Base-by-base conservation (phyloP, 1,140 invertebrate species). In the Conus betulinus region DNA sequence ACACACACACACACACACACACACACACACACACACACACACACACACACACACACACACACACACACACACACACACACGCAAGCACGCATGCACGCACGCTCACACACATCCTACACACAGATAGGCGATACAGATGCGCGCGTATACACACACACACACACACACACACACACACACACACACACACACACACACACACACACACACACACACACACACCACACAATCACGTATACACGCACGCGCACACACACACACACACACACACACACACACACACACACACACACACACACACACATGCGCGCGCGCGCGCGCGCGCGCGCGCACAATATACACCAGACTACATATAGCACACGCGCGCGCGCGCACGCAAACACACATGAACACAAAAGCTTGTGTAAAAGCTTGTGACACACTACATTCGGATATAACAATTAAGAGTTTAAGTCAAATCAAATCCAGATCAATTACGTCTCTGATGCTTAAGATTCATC, bases 231-330 rank as follows among this genome's bases (percentile, higher is more conserved):
- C 74, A 15, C 74, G 39, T 25, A 39, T 25, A 39, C 74, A 78
- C 74, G 39, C 74, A 78, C 74, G 10, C n/a, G 10, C 74, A 78
- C 27, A 39, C 67, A 71, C 67, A 71, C 67, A 71, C 67, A 71
- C 67, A 71, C 67, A 71, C 67, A 71, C 67, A 71, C 67, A 71
- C 67, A 71, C 17, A 71, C 67, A 71, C 67, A 71, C 67, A 71
- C 67, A 71, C 67, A 71, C 67, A 71, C 67, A 71, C 67, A 71
- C 67, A 71, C 67, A 71, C 67, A 71, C 67, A 71, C 67, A 71
- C 7, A 71, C 67, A 71, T 23, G 20, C n/a, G n/a, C n/a, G n/a
- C n/a, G n/a, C n/a, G n/a, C n/a, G n/a, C n/a, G n/a, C n/a, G n/a
- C n/a, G n/a, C n/a, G n/a, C n/a, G n/a, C n/a, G n/a, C n/a, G n/a